Evolutionary conservation across 2,797 vertebrate species (phyloP).

Genomic region (Manis pentadactyla): DNA sequence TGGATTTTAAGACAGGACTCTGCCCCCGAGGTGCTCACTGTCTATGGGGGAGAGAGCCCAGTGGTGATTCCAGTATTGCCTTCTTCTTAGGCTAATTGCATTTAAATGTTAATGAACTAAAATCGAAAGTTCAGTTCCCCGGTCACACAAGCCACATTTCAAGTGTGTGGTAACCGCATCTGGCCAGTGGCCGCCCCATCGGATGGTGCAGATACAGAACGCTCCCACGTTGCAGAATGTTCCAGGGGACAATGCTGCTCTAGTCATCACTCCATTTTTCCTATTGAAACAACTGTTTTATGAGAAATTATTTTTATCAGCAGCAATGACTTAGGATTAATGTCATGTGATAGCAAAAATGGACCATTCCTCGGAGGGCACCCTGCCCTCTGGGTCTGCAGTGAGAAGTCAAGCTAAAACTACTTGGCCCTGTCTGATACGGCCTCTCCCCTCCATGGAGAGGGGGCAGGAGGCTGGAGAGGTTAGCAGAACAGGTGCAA

Average conservation of each 20-base stretch:
- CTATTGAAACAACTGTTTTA: not conserved
- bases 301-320: not conserved
- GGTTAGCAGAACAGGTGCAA: not conserved
- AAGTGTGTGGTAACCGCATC: not conserved
- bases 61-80: not conserved
- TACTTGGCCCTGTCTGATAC: rapidly evolving
- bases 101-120: not conserved
- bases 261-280: not conserved
- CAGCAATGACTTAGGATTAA: not conserved
- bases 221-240: not conserved
- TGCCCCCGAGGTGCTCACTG: not conserved
- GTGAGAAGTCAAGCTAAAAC: not conserved
- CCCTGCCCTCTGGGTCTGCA: not conserved
- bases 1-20: not conserved
- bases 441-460: rapidly evolving
- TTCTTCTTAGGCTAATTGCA: not conserved
- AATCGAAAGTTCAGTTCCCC: not conserved
- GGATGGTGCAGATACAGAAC: not conserved
- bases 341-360: not conserved
- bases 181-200: not conserved
- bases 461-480: not conserved
- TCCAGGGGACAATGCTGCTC: not conserved
- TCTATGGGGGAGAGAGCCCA: not conserved
- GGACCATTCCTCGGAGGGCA: rapidly evolving
- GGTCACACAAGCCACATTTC: not conserved